Evolutionary conservation across 2,797 vertebrate species (phyloP), one percentile per base, ranked within the genome.

Genomic region (Danio albolineatus): DNA sequence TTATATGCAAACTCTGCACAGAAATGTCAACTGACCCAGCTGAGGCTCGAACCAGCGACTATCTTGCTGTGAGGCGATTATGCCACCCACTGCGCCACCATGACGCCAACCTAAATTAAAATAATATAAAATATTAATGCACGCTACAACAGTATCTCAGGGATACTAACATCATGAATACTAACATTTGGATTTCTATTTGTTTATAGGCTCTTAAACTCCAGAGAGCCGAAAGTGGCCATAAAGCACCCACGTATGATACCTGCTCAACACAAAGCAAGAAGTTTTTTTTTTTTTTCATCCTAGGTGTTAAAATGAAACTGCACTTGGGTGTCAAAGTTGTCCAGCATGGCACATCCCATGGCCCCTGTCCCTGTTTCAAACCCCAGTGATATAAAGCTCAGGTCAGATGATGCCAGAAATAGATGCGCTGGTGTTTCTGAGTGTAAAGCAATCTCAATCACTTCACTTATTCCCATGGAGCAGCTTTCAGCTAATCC

Each of bases 371-470:
- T 78, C 17, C 76, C 46, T 61, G 17, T 62, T 78, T 61, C 76
- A 78, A 78, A 43, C 66, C 46, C 57, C 46, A 78, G 36, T 62
- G 56, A 78, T 53, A 17, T 17, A 49, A 54, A 16, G 17, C 66
- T 61, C 36, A 43, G 76, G 76, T 71, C 76, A 61, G 46, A 43
- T 4, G 76, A 78, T 49, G n/a, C 76, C 57, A 78, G 38, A 71
- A 78, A 71, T 78, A 78, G 51, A 76, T 39, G 36, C 43, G 13
- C 14, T 44, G 0, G 6, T 70, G 56, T 48, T 43, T 49, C 54
- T 48, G n/a, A n/a, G 57, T 71, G 56, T 43, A n/a, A 61, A 61
- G 57, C 76, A 1, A 70, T 78, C 76, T 78, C 48, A 77, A 53
- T 78, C 66, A 78, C 28, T 78, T 51, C 8, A 38, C 46, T 28